Base-by-base conservation (phyloP, 2,797 vertebrate genomes). In the Sitta carolinensis region DNA sequence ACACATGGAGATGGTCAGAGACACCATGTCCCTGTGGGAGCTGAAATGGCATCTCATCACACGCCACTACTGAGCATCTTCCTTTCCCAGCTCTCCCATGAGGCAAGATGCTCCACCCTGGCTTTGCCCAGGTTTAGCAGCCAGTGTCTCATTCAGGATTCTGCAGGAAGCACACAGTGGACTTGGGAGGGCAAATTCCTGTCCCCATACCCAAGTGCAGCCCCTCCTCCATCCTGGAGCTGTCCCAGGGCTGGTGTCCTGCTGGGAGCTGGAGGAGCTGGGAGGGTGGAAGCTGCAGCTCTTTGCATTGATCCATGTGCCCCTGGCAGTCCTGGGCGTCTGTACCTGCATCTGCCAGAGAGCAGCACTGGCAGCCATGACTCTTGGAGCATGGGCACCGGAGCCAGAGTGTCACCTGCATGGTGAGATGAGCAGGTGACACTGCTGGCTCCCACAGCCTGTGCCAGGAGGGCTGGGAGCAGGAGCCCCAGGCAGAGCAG, bases 1-100 rank as follows among this genome's bases (percentile, higher is more conserved):
- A 30, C 16, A 14, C 54, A 23, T 1, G 29, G 58, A 27, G 30
- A 18, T 7, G 38, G 26, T 16, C n/a, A 70, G 20, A 57, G 58
- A 40, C 72, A 62, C 30, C 1, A 2, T 1, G 7, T 38, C 74
- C 67, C 74, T 13, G 27, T 8, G 13, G 47, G 74, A 76, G 29
- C 48, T 25, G 29, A 17, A 5, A 4, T 4, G 69, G 9, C 42
- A 26, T 25, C 29, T 59, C 78, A 20, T 9, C 1, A 0, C 25
- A 11, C 0, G 0, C 3, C 3, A 29, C n/a, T 10, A 4, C 0
- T 0, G 0, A 45, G 55, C 67, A n/a, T 27, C 51, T 38, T 63
- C 64, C 52, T 42, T 32, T 29, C 45, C 45, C 50, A 30, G 29
- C 21, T 29, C 43, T 78, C 17, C 47, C 25, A 7, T 0, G 11